These are phyloP conservation scores for Morpho helenor DNA, from an alignment of 2,888 invertebrate genomes.

Conservation along the genomic window DNA sequence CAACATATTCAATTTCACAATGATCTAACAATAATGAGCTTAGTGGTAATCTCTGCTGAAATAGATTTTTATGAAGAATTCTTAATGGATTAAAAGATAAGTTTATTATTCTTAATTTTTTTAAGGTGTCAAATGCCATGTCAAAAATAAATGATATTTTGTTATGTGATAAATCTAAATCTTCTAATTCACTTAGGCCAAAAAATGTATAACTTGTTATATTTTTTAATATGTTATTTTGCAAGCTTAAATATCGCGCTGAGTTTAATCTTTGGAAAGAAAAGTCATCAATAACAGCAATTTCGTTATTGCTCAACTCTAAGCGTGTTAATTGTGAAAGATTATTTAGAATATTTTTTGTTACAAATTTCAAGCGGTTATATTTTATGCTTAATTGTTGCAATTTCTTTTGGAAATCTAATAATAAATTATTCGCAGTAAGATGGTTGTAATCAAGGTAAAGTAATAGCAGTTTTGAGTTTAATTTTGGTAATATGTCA, in stretches of 20 bases:
- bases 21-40: slow-evolving; percentile 86
- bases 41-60: slow-evolving; percentile 87
- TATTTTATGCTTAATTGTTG: slow-evolving; percentile 90
- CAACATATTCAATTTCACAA: slow-evolving; percentile 86
- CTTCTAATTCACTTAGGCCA: slow-evolving; percentile 87
- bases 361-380: slow-evolving; percentile 86
- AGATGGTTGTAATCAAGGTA: slow-evolving; percentile 89
- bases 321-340: slow-evolving; percentile 85
- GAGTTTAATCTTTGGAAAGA: slow-evolving; percentile 88
- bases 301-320: slow-evolving; percentile 88
- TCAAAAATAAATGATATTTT: slow-evolving; percentile 83
- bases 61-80: slow-evolving; percentile 85
- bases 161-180: slow-evolving; percentile 87
- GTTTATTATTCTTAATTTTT: slow-evolving; percentile 87
- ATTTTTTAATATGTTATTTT: slow-evolving; percentile 84
- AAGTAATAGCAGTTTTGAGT: slow-evolving; percentile 85
- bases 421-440: slow-evolving; percentile 84
- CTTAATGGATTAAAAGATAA: slow-evolving; percentile 88
- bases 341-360: slow-evolving; percentile 86
- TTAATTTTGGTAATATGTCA: slow-evolving; percentile 86
- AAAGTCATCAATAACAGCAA: slow-evolving; percentile 88
- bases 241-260: slow-evolving; percentile 88
- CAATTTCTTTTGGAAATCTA: slow-evolving; percentile 88
- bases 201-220: slow-evolving; percentile 87
- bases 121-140: slow-evolving; percentile 86